phyloP scores from a whole-genome alignment of 2,113 vertebrate species.

The Melanocharis versteri region DNA sequence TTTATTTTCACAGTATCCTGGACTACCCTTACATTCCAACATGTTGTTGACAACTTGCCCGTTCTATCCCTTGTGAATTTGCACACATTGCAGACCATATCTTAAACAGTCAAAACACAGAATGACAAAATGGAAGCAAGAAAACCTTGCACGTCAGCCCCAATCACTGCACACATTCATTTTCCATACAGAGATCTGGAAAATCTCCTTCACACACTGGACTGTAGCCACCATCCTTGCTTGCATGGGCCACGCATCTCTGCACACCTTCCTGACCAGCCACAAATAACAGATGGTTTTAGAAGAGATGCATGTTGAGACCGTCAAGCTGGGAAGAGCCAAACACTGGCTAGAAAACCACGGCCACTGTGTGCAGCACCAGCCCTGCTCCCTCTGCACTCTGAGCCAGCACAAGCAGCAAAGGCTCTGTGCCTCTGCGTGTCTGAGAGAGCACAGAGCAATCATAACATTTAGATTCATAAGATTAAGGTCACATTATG shows the following conservation, averaged over 20 bases:
- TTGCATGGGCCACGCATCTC: background rate
- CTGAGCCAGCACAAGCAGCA: background rate
- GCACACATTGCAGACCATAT: background rate
- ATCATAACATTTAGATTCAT: background rate
- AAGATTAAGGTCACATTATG: background rate
- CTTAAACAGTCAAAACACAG: background rate
- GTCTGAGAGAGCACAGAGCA: background rate
- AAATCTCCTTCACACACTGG: background rate
- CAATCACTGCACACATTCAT: background rate
- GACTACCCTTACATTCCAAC: background rate
- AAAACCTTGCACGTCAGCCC: rapidly evolving
- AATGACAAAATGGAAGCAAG: background rate
- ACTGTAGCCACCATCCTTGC: background rate
- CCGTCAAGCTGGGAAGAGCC: background rate
- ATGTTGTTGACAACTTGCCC: background rate
- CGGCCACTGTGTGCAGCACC: background rate
- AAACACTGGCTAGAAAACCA: background rate
- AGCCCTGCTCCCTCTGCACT: background rate
- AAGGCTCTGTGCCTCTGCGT: background rate
- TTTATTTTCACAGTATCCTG: background rate
- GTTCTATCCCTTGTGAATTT: background rate
- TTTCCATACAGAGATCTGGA: background rate
- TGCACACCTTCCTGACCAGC: background rate
- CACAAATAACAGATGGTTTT: background rate
- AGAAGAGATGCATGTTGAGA: background rate